Evolutionary conservation across 2,888 invertebrate genomes (phyloP).

Genomic region (Drosophila recens): DNA sequence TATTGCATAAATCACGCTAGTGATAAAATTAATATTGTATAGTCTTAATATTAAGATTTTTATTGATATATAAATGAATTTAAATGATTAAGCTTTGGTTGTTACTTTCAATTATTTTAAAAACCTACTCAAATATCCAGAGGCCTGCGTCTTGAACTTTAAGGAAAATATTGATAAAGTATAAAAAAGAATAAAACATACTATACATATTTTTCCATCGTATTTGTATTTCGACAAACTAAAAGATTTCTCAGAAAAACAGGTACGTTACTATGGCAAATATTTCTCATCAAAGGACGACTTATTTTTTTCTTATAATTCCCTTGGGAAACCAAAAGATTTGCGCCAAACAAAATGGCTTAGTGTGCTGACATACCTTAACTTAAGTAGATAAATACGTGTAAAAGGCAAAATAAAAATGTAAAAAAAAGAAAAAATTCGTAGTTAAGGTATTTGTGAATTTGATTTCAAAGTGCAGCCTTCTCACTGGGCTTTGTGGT

Average conservation of each 20-base stretch:
- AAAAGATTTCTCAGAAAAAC: neutral
- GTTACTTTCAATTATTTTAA: too few relatives aligned
- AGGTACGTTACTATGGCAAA: neutral
- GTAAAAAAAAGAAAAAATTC: slow-evolving; percentile 3
- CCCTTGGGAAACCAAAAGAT: neutral
- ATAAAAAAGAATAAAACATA: too few relatives aligned
- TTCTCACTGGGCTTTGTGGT: slow-evolving; percentile 16
- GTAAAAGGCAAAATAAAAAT: slow-evolving; percentile 2
- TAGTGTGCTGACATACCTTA: neutral
- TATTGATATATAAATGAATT: too few relatives aligned
- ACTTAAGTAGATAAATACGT: neutral
- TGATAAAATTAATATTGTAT: too few relatives aligned
- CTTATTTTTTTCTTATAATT: neutral
- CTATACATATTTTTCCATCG: too few relatives aligned
- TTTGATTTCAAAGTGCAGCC: slow-evolving; percentile 61
- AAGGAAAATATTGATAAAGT: too few relatives aligned
- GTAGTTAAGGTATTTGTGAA: slow-evolving; percentile 52
- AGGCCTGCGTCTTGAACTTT: too few relatives aligned
- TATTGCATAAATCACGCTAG: too few relatives aligned
- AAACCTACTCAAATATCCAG: too few relatives aligned
- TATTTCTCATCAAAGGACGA: neutral
- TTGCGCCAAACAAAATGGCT: neutral
- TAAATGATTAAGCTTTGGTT: too few relatives aligned
- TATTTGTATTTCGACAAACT: neutral
- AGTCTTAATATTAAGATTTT: too few relatives aligned